Evolutionary conservation across 2,888 invertebrate genomes (phyloP).

Genomic region (Tridacna gigas): DNA sequence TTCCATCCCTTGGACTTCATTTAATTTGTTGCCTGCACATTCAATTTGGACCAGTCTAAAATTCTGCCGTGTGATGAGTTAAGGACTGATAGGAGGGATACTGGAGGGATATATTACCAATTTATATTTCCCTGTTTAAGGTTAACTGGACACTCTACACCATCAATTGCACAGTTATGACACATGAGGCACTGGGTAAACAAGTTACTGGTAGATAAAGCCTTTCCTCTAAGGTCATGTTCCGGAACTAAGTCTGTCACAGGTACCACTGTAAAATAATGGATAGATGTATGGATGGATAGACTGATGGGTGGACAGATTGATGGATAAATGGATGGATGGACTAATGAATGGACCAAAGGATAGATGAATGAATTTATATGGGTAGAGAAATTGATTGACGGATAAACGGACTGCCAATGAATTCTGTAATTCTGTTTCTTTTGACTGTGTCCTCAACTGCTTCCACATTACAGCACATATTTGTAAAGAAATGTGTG

Average conservation of each 20-base stretch:
- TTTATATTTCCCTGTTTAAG: constrained; percentile 52
- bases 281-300: not conserved
- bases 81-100: not conserved
- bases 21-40: too few species aligned
- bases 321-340: too few species aligned
- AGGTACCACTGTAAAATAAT: not conserved
- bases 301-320: not conserved
- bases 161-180: constrained; percentile 62
- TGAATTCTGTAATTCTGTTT: too few species aligned
- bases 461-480: too few species aligned
- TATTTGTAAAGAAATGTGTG: too few species aligned
- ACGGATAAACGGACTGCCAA: too few species aligned
- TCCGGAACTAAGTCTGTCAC: constrained; percentile 37
- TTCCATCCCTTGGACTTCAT: too few species aligned
- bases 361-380: not conserved
- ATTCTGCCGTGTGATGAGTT: too few species aligned
- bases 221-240: constrained; percentile 42
- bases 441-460: too few species aligned
- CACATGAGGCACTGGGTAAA: constrained; percentile 63
- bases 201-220: constrained; percentile 27
- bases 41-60: too few species aligned
- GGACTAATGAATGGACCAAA: too few species aligned
- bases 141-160: constrained; percentile 58
- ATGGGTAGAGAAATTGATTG: not conserved
- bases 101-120: constrained; percentile 51